A percentile compares a stretch with the other conserved stretches of the same genome.
phyloP scores from a whole-genome alignment of 2,113 vertebrate genomes.

The Dipodomys spectabilis region DNA sequence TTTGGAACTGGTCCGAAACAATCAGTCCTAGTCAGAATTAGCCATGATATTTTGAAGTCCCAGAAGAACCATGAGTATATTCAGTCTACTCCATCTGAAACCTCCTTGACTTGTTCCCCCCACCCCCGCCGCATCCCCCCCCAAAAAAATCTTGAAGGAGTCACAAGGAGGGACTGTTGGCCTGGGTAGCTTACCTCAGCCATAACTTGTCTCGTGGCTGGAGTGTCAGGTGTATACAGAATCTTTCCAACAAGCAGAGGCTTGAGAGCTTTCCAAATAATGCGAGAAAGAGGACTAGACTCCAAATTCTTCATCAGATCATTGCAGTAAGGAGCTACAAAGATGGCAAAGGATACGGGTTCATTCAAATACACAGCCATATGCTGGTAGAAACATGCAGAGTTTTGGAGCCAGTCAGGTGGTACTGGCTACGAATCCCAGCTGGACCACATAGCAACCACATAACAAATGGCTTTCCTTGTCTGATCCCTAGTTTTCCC shows the following conservation, averaged over 20 bases:
- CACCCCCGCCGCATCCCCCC: too few species aligned
- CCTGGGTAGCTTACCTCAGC: slow-evolving; percentile 89
- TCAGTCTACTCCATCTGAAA: background rate
- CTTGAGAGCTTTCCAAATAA: slow-evolving; percentile 97
- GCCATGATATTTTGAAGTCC: background rate
- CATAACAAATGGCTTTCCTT: background rate
- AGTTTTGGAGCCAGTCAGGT: background rate
- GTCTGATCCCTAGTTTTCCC: background rate
- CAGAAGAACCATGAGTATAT: background rate
- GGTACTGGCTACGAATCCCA: background rate
- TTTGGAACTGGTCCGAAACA: background rate
- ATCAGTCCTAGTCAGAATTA: background rate
- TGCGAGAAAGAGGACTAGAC: slow-evolving; percentile 94
- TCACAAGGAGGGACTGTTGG: background rate
- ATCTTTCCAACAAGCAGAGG: slow-evolving; percentile 97
- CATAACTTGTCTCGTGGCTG: slow-evolving; percentile 92
- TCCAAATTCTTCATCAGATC: slow-evolving; percentile 95
- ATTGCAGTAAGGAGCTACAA: slow-evolving; percentile 95
- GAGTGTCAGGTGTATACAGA: slow-evolving; percentile 96
- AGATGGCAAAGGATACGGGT: background rate
- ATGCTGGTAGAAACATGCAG: background rate
- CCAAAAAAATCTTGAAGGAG: background rate
- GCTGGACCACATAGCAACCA: background rate
- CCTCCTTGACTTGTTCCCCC: background rate
- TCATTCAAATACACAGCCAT: background rate